Evolutionary conservation across 2,888 invertebrate species (phyloP).

Genomic region (Amphipoea oculea): DNA sequence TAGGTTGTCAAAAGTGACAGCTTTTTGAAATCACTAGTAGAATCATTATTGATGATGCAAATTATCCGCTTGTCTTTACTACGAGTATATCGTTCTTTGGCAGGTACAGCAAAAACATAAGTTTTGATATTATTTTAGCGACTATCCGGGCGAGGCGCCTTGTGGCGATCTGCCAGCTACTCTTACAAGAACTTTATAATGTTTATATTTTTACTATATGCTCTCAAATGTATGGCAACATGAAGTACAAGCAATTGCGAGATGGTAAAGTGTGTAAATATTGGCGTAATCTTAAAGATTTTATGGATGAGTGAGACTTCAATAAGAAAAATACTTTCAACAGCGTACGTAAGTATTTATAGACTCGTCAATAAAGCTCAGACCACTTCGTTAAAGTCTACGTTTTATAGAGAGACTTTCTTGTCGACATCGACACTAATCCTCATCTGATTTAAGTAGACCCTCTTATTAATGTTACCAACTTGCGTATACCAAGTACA

Average conservation of each 20-base stretch:
- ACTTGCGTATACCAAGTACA: neutral
- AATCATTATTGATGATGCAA: neutral
- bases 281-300: neutral
- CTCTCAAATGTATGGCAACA: slow-evolving; percentile 23
- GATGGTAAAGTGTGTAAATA: slow-evolving; percentile 11
- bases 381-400: slow-evolving; percentile 1
- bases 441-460: neutral
- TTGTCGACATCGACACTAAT: slow-evolving; percentile 3
- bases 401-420: slow-evolving; percentile 22
- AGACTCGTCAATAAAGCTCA: slow-evolving; percentile 3
- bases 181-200: slow-evolving; percentile 33
- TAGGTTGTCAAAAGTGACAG: neutral
- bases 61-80: slow-evolving; percentile 12
- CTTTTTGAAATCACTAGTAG: neutral
- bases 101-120: slow-evolving; percentile 67
- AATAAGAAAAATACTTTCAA: neutral
- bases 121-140: slow-evolving; percentile 65
- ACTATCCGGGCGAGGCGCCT: slow-evolving; percentile 67
- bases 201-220: slow-evolving; percentile 20
- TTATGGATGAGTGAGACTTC: slow-evolving; percentile 3
- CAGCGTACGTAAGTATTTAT: slow-evolving; percentile 12
- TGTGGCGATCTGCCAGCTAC: slow-evolving; percentile 71
- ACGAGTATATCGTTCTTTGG: slow-evolving; percentile 58
- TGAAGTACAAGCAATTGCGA: slow-evolving; percentile 5
- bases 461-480: neutral